Evolutionary conservation across 2,797 vertebrate genomes (phyloP), one percentile per base, ranked within the genome.

Genomic region (Podarcis siculus): DNA sequence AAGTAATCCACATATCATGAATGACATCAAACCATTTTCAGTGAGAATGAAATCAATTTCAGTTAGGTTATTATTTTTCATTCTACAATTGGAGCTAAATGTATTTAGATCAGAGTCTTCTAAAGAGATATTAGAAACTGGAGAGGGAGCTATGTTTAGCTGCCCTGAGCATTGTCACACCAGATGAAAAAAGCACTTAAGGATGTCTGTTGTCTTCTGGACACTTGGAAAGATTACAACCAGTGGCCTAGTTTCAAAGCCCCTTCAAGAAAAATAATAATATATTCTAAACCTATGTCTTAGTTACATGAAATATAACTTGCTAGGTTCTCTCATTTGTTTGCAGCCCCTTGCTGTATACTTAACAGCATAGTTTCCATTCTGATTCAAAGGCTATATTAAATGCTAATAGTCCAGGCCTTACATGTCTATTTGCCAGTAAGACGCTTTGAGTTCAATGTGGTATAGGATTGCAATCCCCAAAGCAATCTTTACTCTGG

Each of bases 221-320:
- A 58, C 39, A 61, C 21, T 79, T 80, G 17, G 25, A 39, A 71
- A 80, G n/a, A 37, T 6, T 58, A 55, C 45, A 72, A 25, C 77
- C 45, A 55, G 35, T 39, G 27, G 49, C 72, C 17, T 39, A 42
- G 67, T 39, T 64, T 42, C 61, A 72, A 87, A 73, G 32, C 35
- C 67, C 78, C 78, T 86, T 86, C n/a, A 72, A 72, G 37, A 75
- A 80, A 58, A 27, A 75, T 66, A 25, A 25, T 73, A 73, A 61
- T 55, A 66, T 82, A 71, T 66, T 37, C 71, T 76, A 25, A 87
- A 87, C 42, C 35, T 45, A 66, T 35, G n/a, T 32, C 13, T 81
- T 66, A 45, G 72, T 75, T 87, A 87, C 73, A 64, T 87, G 71
- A 82, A 45, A 76, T 73, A 76, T 82, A 61, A 42, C 71, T 32